A percentile compares a stretch with the other conserved stretches of the same genome.
phyloP scores from a whole-genome alignment of 2,888 invertebrate genomes.

The Chymomyza fuscimana region DNA sequence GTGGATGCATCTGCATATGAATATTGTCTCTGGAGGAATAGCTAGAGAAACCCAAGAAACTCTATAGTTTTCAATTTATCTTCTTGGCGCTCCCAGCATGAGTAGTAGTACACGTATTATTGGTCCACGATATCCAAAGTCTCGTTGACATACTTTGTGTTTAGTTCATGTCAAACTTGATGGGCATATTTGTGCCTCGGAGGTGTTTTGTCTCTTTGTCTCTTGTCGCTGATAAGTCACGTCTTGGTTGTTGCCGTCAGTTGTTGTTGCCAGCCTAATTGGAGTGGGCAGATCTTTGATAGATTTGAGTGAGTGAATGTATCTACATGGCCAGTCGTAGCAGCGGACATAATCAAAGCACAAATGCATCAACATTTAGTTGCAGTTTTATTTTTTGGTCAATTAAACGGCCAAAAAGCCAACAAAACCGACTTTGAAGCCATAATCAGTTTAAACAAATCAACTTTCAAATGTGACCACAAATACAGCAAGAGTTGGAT shows the following conservation, averaged over 20 bases:
- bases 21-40: background rate
- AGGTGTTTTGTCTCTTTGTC: constrained; percentile 11
- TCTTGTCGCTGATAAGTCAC: constrained; percentile 11
- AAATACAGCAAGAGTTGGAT: constrained; percentile 34
- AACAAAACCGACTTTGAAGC: constrained; percentile 31
- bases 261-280: background rate
- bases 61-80: background rate
- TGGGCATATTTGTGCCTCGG: background rate
- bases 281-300: constrained; percentile 8
- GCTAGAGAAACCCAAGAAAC: background rate
- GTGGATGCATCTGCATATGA: constrained; percentile 61
- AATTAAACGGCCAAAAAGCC: constrained; percentile 52
- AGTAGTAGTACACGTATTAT: background rate
- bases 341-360: background rate
- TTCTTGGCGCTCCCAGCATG: background rate
- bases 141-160: background rate
- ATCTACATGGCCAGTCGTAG: background rate
- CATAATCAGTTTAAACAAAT: constrained; percentile 68
- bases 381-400: constrained; percentile 60
- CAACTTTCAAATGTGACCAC: constrained; percentile 61
- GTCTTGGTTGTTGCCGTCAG: background rate
- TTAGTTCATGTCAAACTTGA: background rate
- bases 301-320: background rate
- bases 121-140: background rate
- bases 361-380: constrained; percentile 51